Evolutionary conservation across 53 echinoderm and acorn worm species (phyloP).

Genomic region (Crossaster papposus): DNA sequence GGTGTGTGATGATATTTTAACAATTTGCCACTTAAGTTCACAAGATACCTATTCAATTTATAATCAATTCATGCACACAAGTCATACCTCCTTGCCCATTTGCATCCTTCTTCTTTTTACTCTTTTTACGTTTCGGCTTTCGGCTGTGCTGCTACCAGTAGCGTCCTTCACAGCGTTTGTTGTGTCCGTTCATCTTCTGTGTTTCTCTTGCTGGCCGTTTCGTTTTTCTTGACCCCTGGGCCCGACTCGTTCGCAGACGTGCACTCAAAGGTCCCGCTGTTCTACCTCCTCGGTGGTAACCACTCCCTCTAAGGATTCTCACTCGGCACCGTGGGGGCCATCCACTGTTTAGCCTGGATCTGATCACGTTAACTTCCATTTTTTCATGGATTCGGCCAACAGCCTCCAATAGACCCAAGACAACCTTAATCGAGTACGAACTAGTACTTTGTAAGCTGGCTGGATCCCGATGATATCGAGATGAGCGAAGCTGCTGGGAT

Average conservation of each 20-base stretch:
- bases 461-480: background rate
- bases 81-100: conserved; percentile 23
- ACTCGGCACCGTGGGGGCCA: background rate
- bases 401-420: background rate
- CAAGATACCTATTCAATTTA: background rate
- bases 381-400: conserved; percentile 3
- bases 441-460: background rate
- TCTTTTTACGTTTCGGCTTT: background rate
- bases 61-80: background rate
- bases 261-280: conserved; percentile 9
- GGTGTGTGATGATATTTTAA: background rate
- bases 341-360: background rate
- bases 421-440: background rate
- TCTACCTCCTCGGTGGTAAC: conserved; percentile 26
- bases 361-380: conserved; percentile 25
- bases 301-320: conserved; percentile 7
- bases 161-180: background rate
- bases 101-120: background rate
- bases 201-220: conserved; percentile 2
- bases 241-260: background rate
- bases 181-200: background rate
- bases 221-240: background rate
- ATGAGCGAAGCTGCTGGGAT: background rate
- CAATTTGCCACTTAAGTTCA: background rate
- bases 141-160: background rate